These are phyloP conservation scores for Rhagonycha fulva DNA, from an alignment of 2,888 invertebrate species.

Conservation along the genomic window DNA sequence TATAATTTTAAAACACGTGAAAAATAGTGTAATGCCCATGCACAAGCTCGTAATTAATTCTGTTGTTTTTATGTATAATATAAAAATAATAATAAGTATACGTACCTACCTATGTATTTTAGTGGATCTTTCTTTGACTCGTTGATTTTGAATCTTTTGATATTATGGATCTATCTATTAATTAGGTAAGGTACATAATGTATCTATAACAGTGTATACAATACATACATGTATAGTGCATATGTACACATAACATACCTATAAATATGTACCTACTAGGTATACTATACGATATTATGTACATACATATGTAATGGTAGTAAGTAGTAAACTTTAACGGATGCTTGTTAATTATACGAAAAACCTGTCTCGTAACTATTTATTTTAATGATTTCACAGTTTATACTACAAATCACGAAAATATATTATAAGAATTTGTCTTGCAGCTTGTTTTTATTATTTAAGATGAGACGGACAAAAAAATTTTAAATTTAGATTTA, in stretches of 20 bases:
- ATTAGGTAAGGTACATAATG: too few species aligned
- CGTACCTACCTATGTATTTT: constrained; percentile 19
- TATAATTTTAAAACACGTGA: not conserved
- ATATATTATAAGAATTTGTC: not conserved
- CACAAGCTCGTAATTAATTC: not conserved
- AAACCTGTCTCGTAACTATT: constrained; percentile 36
- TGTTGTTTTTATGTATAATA: not conserved
- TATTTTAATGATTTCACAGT: constrained; percentile 33
- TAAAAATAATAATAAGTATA: not conserved
- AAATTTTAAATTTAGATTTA: too few species aligned
- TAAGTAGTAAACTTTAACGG: constrained; percentile 42
- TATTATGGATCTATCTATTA: too few species aligned
- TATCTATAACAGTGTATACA: too few species aligned
- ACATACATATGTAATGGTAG: too few species aligned
- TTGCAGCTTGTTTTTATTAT: not conserved
- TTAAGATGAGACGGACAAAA: not conserved
- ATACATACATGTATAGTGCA: too few species aligned
- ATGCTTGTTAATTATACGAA: constrained; percentile 45
- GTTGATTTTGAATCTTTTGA: constrained; percentile 36
- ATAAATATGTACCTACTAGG: too few species aligned
- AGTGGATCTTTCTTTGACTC: constrained; percentile 21
- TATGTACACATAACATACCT: too few species aligned
- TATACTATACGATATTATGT: too few species aligned
- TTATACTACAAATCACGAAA: constrained; percentile 6
- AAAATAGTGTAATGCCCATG: not conserved